A percentile compares a stretch with the other conserved stretches of the same genome.
phyloP scores from a whole-genome alignment of 1,140 invertebrate species.

The Lepidurus arcticus region DNA sequence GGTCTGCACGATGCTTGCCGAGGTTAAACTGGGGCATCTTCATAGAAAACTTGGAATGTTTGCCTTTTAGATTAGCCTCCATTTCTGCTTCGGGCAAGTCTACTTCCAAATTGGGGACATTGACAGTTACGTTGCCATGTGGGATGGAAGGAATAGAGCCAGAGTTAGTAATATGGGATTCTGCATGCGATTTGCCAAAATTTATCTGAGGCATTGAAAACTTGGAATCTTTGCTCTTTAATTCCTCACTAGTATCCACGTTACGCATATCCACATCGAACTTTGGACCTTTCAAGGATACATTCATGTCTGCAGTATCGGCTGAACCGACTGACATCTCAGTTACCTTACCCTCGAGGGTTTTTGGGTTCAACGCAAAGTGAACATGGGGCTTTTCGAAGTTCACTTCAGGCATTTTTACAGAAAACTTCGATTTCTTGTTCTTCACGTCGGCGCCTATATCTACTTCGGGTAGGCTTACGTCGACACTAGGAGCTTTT shows the following conservation, averaged over 20 bases:
- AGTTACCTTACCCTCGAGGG: not conserved
- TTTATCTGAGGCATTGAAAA: constrained; percentile 13
- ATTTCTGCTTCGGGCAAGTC: not conserved
- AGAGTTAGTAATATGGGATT: not conserved
- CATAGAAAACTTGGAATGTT: not conserved
- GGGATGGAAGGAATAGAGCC: too few species aligned
- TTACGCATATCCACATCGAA: not conserved
- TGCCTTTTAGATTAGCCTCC: not conserved
- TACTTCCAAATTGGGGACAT: not conserved
- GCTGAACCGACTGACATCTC: not conserved
- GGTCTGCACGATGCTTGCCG: not conserved
- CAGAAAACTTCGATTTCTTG: not conserved
- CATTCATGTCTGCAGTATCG: not conserved
- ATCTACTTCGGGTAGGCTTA: not conserved
- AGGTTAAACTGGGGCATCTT: not conserved
- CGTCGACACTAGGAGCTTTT: not conserved
- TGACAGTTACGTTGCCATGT: not conserved
- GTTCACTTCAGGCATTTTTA: not conserved
- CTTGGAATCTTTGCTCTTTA: constrained; percentile 18
- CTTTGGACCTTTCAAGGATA: not conserved
- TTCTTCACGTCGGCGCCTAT: not conserved
- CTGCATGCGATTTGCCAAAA: not conserved
- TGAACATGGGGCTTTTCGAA: not conserved
- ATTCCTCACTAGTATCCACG: not conserved
- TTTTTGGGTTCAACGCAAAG: too few species aligned